phyloP scores from a whole-genome alignment of 2,888 invertebrate species.

The Glyphotaelius pellucidus region DNA sequence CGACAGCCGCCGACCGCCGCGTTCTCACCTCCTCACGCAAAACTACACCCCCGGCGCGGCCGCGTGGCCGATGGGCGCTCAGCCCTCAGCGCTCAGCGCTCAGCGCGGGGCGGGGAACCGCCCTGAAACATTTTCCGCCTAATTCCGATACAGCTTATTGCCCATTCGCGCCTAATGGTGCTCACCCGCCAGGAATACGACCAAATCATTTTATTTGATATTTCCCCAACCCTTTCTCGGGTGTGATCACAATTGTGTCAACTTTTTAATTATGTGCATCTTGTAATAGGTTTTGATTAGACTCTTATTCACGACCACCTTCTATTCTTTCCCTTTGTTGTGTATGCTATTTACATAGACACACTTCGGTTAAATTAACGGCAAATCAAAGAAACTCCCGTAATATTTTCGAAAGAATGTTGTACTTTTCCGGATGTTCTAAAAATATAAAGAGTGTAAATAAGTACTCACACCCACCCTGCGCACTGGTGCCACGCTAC shows the following conservation, averaged over 20 bases:
- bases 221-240: background rate
- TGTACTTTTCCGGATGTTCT: constrained; percentile 28
- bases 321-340: background rate
- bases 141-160: constrained; percentile 22
- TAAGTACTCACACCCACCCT: constrained; percentile 42
- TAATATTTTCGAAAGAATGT: constrained; percentile 14
- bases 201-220: background rate
- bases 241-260: background rate
- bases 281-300: background rate
- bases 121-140: constrained; percentile 50
- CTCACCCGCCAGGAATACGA: background rate
- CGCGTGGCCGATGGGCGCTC: background rate
- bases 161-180: constrained; percentile 5
- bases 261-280: background rate
- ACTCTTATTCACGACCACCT: background rate
- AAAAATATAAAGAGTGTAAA: constrained; percentile 27
- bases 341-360: background rate
- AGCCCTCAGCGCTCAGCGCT: no score
- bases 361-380: background rate
- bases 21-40: constrained; percentile 48
- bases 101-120: constrained; percentile 33
- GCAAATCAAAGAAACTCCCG: background rate
- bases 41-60: constrained; percentile 5
- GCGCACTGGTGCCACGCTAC: constrained; percentile 43
- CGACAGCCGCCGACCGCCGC: constrained; percentile 46